These are phyloP conservation scores for Gonioctena quinquepunctata DNA, from an alignment of 1,140 invertebrate genomes.

Conservation along the genomic window DNA sequence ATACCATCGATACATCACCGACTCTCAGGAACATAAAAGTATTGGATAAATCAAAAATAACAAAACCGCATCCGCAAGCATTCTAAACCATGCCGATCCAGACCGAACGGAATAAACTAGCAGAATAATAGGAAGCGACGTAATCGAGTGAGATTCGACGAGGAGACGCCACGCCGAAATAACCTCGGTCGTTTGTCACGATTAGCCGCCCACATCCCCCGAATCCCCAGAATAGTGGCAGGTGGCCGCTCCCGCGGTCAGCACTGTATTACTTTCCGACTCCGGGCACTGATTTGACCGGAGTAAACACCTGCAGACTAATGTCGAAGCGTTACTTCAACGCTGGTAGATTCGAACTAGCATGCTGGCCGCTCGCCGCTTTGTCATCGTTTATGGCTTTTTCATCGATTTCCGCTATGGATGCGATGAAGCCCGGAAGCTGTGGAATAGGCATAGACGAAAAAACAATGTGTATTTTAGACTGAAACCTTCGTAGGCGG, in stretches of 20 bases:
- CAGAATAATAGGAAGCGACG: conserved; percentile 34
- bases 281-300: conserved; percentile 42
- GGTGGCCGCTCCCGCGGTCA: conserved; percentile 46
- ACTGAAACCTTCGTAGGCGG: too few species aligned
- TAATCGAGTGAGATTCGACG: conserved; percentile 45
- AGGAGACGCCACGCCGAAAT: conserved; percentile 37
- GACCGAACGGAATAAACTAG: conserved; percentile 21
- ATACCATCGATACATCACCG: too few species aligned
- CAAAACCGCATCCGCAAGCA: not conserved
- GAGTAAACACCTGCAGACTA: conserved; percentile 45
- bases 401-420: not conserved
- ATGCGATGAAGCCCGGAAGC: too few species aligned
- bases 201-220: conserved; percentile 41
- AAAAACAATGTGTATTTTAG: too few species aligned
- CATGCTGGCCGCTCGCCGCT: not conserved
- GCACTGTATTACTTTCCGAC: conserved; percentile 50
- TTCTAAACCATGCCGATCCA: not conserved
- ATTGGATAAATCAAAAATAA: too few species aligned
- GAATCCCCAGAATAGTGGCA: conserved; percentile 30
- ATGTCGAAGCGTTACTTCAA: conserved; percentile 42
- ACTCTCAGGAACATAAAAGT: too few species aligned
- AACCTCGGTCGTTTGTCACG: conserved; percentile 51
- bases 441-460: too few species aligned
- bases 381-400: not conserved
- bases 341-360: conserved; percentile 34